phyloP scores from a whole-genome alignment of 2,113 vertebrate species.

The Centropristis striata region DNA sequence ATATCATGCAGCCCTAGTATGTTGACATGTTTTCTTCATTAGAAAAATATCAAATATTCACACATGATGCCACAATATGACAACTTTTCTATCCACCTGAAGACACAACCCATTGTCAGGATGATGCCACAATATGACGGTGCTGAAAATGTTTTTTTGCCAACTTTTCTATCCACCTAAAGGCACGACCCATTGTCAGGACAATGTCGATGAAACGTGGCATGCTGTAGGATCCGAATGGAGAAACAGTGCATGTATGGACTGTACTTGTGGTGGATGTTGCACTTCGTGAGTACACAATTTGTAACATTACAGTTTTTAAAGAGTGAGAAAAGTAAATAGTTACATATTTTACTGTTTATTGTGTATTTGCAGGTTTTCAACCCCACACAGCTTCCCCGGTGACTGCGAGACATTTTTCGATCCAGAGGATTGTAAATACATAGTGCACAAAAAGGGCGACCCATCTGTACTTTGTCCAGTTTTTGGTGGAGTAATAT shows the following conservation, averaged over 20 bases:
- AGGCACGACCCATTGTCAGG: constrained; percentile 60
- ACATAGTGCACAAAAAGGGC: constrained; percentile 59
- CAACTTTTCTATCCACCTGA: not conserved
- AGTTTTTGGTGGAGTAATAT: constrained; percentile 13
- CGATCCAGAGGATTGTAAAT: constrained; percentile 50
- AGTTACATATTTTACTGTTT: not conserved
- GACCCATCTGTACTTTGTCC: constrained; percentile 46
- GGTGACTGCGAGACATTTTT: constrained; percentile 66
- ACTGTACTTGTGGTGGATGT: constrained; percentile 44
- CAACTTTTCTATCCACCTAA: not conserved
- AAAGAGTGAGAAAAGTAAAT: not conserved
- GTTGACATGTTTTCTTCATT: too few species aligned
- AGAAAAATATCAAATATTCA: too few species aligned
- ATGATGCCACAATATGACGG: not conserved
- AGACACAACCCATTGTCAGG: constrained; percentile 60
- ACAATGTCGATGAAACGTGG: constrained; percentile 37
- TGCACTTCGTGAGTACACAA: constrained; percentile 53
- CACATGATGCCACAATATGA: too few species aligned
- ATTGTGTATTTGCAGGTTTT: constrained; percentile 59
- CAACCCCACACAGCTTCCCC: not conserved
- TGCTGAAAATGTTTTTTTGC: not conserved
- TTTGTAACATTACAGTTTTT: not conserved
- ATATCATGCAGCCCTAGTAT: too few species aligned
- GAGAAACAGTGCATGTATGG: constrained; percentile 65
- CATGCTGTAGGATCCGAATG: constrained; percentile 63